phyloP scores from a whole-genome alignment of 2,888 invertebrate species.

The Lampropteryx suffumata region DNA sequence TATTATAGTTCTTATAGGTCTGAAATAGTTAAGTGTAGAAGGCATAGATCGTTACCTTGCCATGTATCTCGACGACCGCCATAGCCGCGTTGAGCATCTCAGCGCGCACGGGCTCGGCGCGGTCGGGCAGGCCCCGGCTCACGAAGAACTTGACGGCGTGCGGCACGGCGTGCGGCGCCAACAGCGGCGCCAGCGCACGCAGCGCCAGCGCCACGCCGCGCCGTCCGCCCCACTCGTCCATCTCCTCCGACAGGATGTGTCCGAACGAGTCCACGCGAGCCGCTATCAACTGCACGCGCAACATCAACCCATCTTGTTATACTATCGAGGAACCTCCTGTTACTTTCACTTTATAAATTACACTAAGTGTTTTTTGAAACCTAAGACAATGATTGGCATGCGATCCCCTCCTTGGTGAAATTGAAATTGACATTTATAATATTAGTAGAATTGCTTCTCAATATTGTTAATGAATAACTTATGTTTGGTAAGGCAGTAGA shows the following conservation, averaged over 20 bases:
- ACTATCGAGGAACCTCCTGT: too few relatives aligned
- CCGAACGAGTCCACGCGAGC: conserved; percentile 96
- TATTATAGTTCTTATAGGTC: too few relatives aligned
- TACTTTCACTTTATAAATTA: too few relatives aligned
- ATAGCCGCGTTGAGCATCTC: conserved; percentile 98
- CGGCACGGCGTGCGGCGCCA: conserved; percentile 87
- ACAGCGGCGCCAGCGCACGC: conserved; percentile 87
- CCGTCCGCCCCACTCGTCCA: conserved; percentile 96
- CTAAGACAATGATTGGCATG: too few relatives aligned
- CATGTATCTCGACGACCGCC: conserved; percentile 94
- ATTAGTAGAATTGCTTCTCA: too few relatives aligned
- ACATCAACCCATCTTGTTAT: too few relatives aligned
- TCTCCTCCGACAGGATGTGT: conserved; percentile 90
- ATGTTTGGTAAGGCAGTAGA: too few relatives aligned
- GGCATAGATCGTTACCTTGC: conserved; percentile 90
- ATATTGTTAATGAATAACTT: too few relatives aligned
- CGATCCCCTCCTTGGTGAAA: too few relatives aligned
- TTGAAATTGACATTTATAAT: too few relatives aligned
- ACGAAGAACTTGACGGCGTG: conserved; percentile 92
- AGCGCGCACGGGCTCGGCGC: conserved; percentile 90
- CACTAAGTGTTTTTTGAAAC: too few relatives aligned
- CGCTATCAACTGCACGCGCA: conserved; percentile 85
- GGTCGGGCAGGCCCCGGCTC: conserved; percentile 92
- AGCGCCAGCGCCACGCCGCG: conserved; percentile 94
- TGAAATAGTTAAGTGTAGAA: too few relatives aligned